Conservation (phyloP, 2,888 invertebrate species). For the Eristalis pertinax region DNA sequence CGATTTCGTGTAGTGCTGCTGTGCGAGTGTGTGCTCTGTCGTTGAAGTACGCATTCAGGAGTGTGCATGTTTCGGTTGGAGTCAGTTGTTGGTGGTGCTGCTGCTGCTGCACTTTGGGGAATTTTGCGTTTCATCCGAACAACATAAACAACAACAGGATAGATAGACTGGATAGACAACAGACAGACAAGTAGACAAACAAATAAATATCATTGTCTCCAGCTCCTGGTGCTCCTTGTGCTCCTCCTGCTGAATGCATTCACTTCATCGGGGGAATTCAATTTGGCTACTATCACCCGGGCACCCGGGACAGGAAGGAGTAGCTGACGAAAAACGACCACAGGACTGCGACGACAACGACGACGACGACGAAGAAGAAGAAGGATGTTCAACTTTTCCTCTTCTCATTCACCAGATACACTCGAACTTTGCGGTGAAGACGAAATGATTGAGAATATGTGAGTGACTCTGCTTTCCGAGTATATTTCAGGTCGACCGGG, state of each 20-base stretch:
- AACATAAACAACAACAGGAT: constrained; percentile 61
- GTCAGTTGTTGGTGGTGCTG: constrained; percentile 8
- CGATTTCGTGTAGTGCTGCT: neutral
- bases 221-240: neutral
- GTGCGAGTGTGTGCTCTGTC: neutral
- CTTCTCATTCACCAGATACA: neutral
- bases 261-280: constrained; percentile 58
- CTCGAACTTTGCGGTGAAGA: constrained; percentile 11
- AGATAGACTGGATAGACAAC: constrained; percentile 35
- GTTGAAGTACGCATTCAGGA: constrained; percentile 35
- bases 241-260: constrained; percentile 37
- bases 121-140: constrained; percentile 55
- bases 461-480: too few species aligned
- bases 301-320: neutral
- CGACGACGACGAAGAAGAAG: neutral
- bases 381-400: constrained; percentile 49
- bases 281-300: constrained; percentile 47
- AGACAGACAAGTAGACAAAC: constrained; percentile 63
- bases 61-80: constrained; percentile 42
- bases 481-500: neutral
- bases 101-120: constrained; percentile 62
- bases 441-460: constrained; percentile 27
- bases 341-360: neutral
- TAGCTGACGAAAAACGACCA: constrained; percentile 25
- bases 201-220: constrained; percentile 67